A percentile compares a stretch with the other conserved stretches of the same genome.
Evolutionary conservation across 2,113 vertebrate genomes (phyloP).

Genomic region (Probosciger aterrimus): DNA sequence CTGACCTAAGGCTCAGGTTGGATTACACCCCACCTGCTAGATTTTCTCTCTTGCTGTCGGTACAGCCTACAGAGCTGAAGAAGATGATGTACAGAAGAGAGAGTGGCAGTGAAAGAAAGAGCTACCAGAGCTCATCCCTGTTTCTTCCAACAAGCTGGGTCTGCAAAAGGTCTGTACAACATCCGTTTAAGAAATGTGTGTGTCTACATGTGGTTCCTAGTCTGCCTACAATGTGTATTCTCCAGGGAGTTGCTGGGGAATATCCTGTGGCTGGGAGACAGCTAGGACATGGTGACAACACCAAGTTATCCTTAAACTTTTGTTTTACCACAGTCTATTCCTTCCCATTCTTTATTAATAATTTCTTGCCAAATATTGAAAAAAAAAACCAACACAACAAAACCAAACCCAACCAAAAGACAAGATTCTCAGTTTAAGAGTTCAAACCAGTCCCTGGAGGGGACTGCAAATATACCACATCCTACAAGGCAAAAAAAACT

Average conservation of each 20-base stretch:
- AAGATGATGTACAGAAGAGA: background rate
- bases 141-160: background rate
- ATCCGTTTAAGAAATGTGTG: rapidly evolving
- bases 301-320: background rate
- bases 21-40: background rate
- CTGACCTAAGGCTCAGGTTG: background rate
- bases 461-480: background rate
- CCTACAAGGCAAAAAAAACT: background rate
- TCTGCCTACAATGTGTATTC: background rate
- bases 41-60: background rate
- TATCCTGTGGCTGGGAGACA: background rate
- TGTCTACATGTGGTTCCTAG: background rate
- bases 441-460: background rate
- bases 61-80: background rate
- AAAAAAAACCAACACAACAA: background rate
- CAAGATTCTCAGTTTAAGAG: background rate
- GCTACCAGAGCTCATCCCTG: background rate
- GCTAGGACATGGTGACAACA: background rate
- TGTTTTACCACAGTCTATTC: background rate
- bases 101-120: background rate
- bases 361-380: background rate
- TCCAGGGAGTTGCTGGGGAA: background rate
- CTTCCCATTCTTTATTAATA: background rate
- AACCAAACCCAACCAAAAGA: background rate
- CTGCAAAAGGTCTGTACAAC: background rate